Evolutionary conservation across 2,797 vertebrate genomes (phyloP).

Genomic region (Champsocephalus gunnari): DNA sequence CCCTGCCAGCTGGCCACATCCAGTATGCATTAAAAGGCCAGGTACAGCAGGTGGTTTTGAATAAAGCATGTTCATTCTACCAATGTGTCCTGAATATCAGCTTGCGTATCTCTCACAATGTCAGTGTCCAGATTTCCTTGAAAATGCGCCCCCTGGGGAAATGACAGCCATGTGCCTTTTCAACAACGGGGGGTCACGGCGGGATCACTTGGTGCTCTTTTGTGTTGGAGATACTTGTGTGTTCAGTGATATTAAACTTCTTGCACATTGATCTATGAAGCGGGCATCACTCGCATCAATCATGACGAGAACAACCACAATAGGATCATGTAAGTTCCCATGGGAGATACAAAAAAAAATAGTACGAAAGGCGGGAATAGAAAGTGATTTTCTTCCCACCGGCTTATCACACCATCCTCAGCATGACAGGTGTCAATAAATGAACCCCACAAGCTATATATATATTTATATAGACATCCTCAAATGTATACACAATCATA

Average conservation of each 20-base stretch:
- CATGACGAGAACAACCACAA: slow-evolving; percentile 24
- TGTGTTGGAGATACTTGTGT: slow-evolving; percentile 1
- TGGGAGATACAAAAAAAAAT: neutral
- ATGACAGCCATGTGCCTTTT: slow-evolving; percentile 54
- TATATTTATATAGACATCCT: neutral
- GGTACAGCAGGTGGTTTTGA: slow-evolving; percentile 68
- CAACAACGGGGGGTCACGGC: slow-evolving; percentile 26
- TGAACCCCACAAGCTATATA: neutral
- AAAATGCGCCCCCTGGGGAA: slow-evolving; percentile 48
- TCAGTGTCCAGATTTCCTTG: slow-evolving; percentile 43
- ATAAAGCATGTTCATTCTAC: slow-evolving; percentile 61
- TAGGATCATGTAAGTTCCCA: slow-evolving; percentile 4
- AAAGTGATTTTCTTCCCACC: neutral
- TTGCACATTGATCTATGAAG: slow-evolving; percentile 12
- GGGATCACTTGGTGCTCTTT: slow-evolving; percentile 22
- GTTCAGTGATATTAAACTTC: slow-evolving; percentile 7
- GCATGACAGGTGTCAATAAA: slow-evolving; percentile 35
- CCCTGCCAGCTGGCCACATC: slow-evolving; percentile 48
- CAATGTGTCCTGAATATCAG: slow-evolving; percentile 38
- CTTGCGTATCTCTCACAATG: slow-evolving; percentile 50
- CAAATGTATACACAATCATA: neutral
- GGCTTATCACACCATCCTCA: slow-evolving; percentile 6
- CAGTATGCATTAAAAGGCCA: slow-evolving; percentile 62
- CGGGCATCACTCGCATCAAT: slow-evolving; percentile 19
- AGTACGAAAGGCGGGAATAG: neutral